A percentile compares a stretch with the other conserved stretches of the same genome.
Evolutionary conservation across 2,797 vertebrate species (phyloP).

Genomic region (Mico argentatus): DNA sequence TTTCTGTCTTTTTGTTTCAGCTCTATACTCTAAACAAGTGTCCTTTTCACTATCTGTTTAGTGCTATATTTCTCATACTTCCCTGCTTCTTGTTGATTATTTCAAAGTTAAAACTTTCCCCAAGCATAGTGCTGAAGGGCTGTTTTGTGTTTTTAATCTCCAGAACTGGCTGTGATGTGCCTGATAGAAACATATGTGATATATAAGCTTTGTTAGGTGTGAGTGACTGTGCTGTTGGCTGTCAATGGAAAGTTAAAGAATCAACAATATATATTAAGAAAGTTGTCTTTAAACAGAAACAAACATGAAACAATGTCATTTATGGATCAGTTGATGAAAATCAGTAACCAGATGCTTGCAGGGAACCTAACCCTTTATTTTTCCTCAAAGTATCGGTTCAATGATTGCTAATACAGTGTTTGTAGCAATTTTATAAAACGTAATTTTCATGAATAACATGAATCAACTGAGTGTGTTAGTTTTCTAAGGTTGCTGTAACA

Average conservation of each 20-base stretch:
- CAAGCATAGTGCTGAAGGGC: neutral
- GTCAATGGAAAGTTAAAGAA: neutral
- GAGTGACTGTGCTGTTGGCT: neutral
- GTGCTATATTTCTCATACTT: neutral
- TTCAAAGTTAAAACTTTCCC: neutral
- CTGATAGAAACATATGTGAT: neutral
- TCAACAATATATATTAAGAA: neutral
- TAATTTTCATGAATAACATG: neutral
- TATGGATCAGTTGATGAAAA: neutral
- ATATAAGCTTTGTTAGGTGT: neutral
- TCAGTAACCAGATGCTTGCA: neutral
- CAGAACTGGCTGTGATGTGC: neutral
- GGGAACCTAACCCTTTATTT: neutral
- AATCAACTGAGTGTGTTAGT: neutral
- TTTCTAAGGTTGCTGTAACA: neutral
- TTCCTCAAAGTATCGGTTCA: neutral
- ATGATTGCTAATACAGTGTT: neutral
- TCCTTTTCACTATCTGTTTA: neutral
- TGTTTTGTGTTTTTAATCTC: neutral
- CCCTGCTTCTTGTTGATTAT: neutral
- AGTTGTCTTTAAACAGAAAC: neutral
- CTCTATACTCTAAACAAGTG: neutral
- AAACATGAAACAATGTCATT: neutral
- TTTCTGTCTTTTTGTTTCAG: neutral
- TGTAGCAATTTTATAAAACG: neutral